Base-by-base conservation (phyloP, 2,797 vertebrate genomes). In the Harpagifer antarcticus region DNA sequence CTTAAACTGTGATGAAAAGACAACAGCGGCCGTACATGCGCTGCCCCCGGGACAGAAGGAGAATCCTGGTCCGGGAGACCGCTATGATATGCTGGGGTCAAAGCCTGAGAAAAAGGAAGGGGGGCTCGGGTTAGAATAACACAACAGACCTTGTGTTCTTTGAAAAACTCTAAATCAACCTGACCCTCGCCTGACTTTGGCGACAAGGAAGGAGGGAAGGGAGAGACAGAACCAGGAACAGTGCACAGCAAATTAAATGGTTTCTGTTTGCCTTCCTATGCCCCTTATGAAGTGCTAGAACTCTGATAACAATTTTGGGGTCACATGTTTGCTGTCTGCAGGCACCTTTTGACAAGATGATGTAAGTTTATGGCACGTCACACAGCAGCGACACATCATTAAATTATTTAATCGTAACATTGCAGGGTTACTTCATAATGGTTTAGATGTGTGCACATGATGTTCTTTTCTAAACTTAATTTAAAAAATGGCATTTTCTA, bases 1-100 rank as follows among this genome's bases (percentile, higher is more conserved):
- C 78, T 93, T 90, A 91, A 63, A 49, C 79, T 56, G 86, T 93
- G 89, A 95, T 93, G 93, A 94, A 95, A 95, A 94, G 90, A 92
- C 92, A 95, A 95, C 92, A 94, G 88, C 49, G 71, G 83, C 72
- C 69, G 53, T 81, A 80, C 79, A 75, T 82, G 72, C 47, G 12
- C 72, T 76, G 82, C 84, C 85, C 73, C 7, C 3, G 76, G 82
- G 85, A 84, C 78, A 56, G 57, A 61, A 70, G 68, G 75, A 76
- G 57, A 73, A 74, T 74, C 79, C 68, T 66, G 75, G 84, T 76
- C 66, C 9, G 3, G 68, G 78, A 72, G 85, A 73, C 71, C 12
- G 10, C 20, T 33, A 33, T 56, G 33, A 72, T 70, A 88, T 49
- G 40, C 40, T 49, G 64, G 74, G 69, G 74, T 78, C 65, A 57